Evolutionary conservation across 2,113 vertebrate genomes (phyloP).

Genomic region (Aix galericulata): DNA sequence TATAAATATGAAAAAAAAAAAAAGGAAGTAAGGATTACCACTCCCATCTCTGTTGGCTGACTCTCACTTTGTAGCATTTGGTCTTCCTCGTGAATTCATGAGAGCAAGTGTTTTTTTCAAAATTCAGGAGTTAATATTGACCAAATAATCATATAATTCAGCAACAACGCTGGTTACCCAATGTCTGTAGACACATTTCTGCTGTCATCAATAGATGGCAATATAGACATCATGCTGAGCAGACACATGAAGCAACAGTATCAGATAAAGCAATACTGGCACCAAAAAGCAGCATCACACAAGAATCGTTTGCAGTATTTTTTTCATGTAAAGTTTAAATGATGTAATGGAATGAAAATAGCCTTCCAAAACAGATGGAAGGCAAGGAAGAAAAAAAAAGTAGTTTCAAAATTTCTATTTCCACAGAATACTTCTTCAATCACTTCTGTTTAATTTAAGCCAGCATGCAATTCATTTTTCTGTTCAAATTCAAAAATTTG

Average conservation of each 20-base stretch:
- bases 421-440: neutral
- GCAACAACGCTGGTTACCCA: neutral
- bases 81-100: neutral
- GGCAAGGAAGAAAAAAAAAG: neutral
- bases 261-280: neutral
- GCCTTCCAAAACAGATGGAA: constrained; percentile 46
- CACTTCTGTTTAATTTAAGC: neutral
- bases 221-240: neutral
- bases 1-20: neutral
- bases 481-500: neutral
- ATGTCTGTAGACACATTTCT: neutral
- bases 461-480: constrained; percentile 10
- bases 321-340: constrained; percentile 34
- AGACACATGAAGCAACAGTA: fast-evolving
- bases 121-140: neutral
- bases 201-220: constrained; percentile 3
- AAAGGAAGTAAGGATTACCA: neutral
- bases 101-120: neutral
- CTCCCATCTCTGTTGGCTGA: neutral
- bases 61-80: neutral
- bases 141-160: neutral
- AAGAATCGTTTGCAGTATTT: neutral
- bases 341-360: constrained; percentile 45
- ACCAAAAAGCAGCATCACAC: neutral
- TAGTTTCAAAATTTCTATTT: neutral